Base-by-base conservation (phyloP, 2,113 vertebrate species). In the Paramisgurnus dabryanus region DNA sequence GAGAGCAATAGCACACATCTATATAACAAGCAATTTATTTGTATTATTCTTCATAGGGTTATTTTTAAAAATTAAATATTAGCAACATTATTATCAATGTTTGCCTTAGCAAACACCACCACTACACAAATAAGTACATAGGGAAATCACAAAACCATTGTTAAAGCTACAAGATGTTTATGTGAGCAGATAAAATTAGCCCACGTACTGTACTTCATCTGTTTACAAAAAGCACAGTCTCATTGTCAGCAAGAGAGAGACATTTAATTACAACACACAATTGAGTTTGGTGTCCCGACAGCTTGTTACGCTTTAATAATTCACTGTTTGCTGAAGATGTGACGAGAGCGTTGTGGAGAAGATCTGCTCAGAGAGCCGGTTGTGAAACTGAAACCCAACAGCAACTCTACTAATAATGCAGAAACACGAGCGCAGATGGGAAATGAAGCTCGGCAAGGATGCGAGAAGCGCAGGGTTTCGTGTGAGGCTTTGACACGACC, bases 301-400 rank as follows among this genome's bases (percentile, higher is more conserved):
- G 84, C 88, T 89, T 91, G 90, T 91, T 90, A 86, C 64, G 72
- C 70, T 85, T 91, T 74, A 91, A 91, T 91, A 76, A 92, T 92
- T 93, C 78, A 91, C 85, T 22, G 67, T 89, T 79, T 17, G 18
- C 72, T 67, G 80, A 86, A 53, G 71, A 50, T 63, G 55, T 70
- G 78, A 63, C 12, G 73, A 67, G 45, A 7, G 67, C 40, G 68
- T 60, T 41, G 72, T 77, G 40, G 18, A 78, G 83, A 27, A 17
- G 87, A 86, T 90, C 83, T 86, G 71, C 79, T 88, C 55, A 12
- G 11, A 53, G 49, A 67, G 81, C 81, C 41, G 22, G 12, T 77
- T 66, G 83, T 61, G 87, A 88, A 89, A 74, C 78, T 76, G 88
- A 88, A 88, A 90, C 87, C 87, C 84, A 89, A 87, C 88, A 87